Percentiles rank a stretch among this genome's conserved stretches.
phyloP scores from a whole-genome alignment of 1,140 invertebrate genomes.

The Sminthurinus signatus region DNA sequence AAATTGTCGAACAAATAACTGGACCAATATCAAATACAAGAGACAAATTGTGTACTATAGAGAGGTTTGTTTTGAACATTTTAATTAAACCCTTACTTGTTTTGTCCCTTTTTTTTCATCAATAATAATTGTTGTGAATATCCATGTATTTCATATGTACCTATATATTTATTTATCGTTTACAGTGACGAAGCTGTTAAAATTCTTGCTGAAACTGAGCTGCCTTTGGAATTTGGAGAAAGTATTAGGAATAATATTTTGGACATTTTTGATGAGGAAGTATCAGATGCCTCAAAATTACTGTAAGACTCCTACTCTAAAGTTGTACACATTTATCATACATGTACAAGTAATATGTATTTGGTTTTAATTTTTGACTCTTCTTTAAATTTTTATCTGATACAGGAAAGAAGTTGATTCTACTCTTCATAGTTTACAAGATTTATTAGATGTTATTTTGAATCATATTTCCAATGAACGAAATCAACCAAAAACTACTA shows the following conservation, averaged over 20 bases:
- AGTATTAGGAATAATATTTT: conserved; percentile 12
- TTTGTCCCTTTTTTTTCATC: no score
- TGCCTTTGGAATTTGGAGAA: neutral
- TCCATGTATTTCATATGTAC: neutral
- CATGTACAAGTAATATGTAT: no score
- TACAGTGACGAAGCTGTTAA: conserved; percentile 8
- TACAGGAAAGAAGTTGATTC: conserved; percentile 24
- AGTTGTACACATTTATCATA: neutral
- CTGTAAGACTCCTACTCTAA: conserved; percentile 22
- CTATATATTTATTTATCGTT: neutral
- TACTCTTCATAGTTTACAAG: conserved; percentile 3
- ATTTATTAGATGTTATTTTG: conserved; percentile 19
- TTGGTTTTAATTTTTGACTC: neutral
- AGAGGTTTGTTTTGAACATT: no score
- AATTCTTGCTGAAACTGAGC: conserved; percentile 13
- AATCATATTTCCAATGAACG: conserved; percentile 6
- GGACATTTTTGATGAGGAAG: conserved; percentile 22
- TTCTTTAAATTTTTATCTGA: neutral
- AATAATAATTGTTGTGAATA: no score
- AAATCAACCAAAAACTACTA: neutral
- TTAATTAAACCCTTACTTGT: no score
- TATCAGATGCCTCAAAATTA: conserved; percentile 10
- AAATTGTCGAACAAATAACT: no score
- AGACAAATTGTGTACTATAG: no score
- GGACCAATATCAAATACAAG: no score